Base-by-base conservation (phyloP, 2,797 vertebrate species). In the Acipenser ruthenus region DNA sequence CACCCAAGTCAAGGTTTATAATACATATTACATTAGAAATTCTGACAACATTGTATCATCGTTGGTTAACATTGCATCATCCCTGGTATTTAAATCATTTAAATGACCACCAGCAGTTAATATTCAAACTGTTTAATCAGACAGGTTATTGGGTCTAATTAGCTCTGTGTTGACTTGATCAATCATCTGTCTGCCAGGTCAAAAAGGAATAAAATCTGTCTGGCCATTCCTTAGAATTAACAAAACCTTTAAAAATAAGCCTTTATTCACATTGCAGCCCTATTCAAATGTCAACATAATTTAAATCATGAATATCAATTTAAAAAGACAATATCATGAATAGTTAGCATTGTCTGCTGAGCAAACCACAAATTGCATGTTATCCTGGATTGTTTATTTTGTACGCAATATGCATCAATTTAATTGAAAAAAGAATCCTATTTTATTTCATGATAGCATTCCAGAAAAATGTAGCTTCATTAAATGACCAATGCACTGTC, bases 401-500 rank as follows among this genome's bases (percentile, higher is more conserved):
- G 62, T 68, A 69, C 65, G 70, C 48, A 68, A 74, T 50, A 68
- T 67, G 64, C 49, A 1, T 64, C 69, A 69, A 68, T 72, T 75
- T 71, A 70, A 75, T 74, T 70, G 58, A 61, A 67, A 69, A 18
- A 15, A 60, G 18, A 18, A 18, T 18, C 18, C 58, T 56, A 63
- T 49, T 64, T 63, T 8, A 61, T 10, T 58, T 3, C 15, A 60
- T 60, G 60, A 66, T 67, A 66, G 66, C 23, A 37, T 58, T 18
- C 49, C 53, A 65, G 65, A 66, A 60, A 53, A 1, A 37, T 37
- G 37, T 67, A 67, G 69, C 59, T 67, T 69, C 71, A 67, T 63
- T 74, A 70, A 71, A 79, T 77, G 77, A 80, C 71, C 64, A 72
- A 72, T 73, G 74, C 78, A 71, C 72, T 72, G 80, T 79, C 78